Percentiles rank a stretch among this genome's conserved stretches.
These are phyloP conservation scores for Diplodus sargus DNA, from an alignment of 2,797 vertebrate species.

Conservation along the genomic window DNA sequence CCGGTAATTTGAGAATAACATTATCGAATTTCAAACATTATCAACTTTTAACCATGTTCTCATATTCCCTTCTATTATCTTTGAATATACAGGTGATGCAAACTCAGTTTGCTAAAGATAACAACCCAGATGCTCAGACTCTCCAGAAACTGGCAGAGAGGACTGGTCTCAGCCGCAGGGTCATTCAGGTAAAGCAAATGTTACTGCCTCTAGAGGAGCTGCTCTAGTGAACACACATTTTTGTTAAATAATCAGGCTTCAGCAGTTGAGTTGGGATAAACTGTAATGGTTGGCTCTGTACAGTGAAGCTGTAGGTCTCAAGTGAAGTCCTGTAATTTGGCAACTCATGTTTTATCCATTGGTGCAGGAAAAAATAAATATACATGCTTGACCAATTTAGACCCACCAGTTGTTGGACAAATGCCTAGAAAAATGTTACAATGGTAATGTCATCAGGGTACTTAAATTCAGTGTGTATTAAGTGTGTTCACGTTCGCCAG, in stretches of 20 bases:
- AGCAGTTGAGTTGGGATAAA: neutral
- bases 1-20: no score
- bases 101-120: slow-evolving; percentile 94
- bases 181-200: slow-evolving; percentile 83
- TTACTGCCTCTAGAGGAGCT: no score
- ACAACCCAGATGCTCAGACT: slow-evolving; percentile 95
- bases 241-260: neutral
- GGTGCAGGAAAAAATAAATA: neutral
- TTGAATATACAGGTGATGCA: slow-evolving; percentile 90
- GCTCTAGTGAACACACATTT: neutral
- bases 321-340: neutral
- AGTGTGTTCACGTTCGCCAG: no score
- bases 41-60: no score
- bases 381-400: no score
- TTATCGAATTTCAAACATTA: no score
- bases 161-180: slow-evolving; percentile 95
- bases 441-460: no score
- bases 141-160: slow-evolving; percentile 94
- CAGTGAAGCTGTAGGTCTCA: neutral
- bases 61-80: neutral
- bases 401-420: no score
- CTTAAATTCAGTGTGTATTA: no score
- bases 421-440: no score
- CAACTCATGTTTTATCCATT: neutral
- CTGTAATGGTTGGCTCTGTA: neutral